Conservation (phyloP, 1,140 invertebrate genomes). For the Pararge aegeria region DNA sequence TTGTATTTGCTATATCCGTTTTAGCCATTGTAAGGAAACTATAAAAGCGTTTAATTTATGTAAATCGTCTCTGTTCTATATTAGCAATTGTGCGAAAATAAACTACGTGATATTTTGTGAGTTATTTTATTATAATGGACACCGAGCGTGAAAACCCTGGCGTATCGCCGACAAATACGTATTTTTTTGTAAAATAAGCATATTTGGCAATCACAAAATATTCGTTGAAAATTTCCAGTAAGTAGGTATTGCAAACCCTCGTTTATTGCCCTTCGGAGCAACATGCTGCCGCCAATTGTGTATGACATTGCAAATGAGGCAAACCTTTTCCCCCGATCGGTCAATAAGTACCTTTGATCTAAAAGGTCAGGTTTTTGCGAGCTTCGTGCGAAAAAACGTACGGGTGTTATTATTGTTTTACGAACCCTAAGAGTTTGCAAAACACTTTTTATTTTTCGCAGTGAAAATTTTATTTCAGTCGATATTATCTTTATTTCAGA, state of each 20-base stretch:
- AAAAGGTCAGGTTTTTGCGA: neutral
- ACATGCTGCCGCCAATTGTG: neutral
- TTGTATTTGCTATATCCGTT: too few species aligned
- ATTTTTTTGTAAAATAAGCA: neutral
- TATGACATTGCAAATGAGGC: slow-evolving; percentile 3
- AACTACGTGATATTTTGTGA: too few species aligned
- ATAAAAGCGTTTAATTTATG: too few species aligned
- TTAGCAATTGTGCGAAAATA: too few species aligned
- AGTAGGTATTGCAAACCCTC: neutral
- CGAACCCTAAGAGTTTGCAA: neutral
- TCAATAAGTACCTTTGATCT: neutral
- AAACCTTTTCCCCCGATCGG: neutral
- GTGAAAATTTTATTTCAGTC: neutral
- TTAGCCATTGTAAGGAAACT: too few species aligned
- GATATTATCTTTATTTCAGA: too few species aligned
- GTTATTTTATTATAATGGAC: too few species aligned
- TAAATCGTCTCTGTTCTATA: too few species aligned
- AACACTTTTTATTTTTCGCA: neutral
- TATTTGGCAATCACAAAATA: neutral
- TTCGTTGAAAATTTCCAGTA: neutral
- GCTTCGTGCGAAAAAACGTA: neutral
- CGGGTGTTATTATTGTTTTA: neutral
- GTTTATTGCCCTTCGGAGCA: neutral
- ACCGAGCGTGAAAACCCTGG: too few species aligned
- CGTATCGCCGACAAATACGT: neutral